A percentile compares a stretch with the other conserved stretches of the same genome.
These are phyloP conservation scores for Linepithema humile DNA, from an alignment of 1,140 invertebrate genomes.

Conservation along the genomic window DNA sequence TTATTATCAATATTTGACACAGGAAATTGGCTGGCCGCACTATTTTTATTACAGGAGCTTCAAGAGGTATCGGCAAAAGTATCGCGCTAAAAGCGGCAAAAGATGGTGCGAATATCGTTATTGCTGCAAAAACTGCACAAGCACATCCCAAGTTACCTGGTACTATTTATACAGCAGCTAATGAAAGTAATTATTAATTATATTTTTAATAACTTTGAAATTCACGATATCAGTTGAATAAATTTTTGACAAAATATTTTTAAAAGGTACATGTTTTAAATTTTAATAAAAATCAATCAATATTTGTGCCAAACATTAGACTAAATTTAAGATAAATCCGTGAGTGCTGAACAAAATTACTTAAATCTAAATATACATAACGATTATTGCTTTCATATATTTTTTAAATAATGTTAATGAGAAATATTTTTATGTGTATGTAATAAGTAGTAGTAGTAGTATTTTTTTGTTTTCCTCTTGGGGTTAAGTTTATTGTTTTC, in stretches of 20 bases:
- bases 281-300: not conserved
- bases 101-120: constrained; percentile 97
- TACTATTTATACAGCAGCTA: constrained; percentile 98
- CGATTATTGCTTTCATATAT: no score
- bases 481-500: no score
- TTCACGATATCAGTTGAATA: no score
- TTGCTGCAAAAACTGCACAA: constrained; percentile 98
- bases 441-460: no score
- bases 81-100: constrained; percentile 97
- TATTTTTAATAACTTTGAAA: not conserved
- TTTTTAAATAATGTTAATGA: no score
- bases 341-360: no score
- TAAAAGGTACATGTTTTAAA: not conserved
- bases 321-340: no score
- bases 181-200: constrained; percentile 91
- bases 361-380: no score
- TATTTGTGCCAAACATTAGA: no score
- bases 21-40: constrained; percentile 96
- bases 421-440: no score
- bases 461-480: no score
- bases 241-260: not conserved
- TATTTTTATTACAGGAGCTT: constrained; percentile 98
- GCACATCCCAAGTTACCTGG: constrained; percentile 99
- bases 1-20: constrained; percentile 15
- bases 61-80: constrained; percentile 98